Evolutionary conservation across 2,888 invertebrate species (phyloP).

Genomic region (Andrena chrysosceles): DNA sequence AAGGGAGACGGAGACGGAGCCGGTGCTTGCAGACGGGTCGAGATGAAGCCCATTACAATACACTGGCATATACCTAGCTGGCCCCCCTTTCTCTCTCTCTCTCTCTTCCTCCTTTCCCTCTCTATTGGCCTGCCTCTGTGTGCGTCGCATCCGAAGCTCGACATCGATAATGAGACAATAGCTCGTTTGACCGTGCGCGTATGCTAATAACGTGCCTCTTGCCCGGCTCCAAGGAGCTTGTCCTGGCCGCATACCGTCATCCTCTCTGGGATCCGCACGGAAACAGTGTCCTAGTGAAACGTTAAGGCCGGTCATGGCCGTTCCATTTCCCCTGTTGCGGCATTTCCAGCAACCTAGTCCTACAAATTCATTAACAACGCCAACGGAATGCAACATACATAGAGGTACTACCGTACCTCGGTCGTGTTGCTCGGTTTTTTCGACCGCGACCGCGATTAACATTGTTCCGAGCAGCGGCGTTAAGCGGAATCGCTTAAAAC

Average conservation of each 20-base stretch:
- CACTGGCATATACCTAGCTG: slow-evolving; percentile 14
- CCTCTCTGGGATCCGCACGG: slow-evolving; percentile 1
- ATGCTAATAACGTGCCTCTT: slow-evolving; percentile 56
- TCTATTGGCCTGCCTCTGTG: not conserved
- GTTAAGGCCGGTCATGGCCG: not conserved
- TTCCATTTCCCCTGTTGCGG: not conserved
- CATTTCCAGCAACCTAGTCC: not conserved
- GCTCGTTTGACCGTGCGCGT: slow-evolving; percentile 69
- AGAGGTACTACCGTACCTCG: not conserved
- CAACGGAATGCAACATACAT: not conserved
- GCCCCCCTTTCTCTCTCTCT: not conserved
- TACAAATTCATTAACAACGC: not conserved
- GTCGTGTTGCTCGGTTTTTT: not conserved
- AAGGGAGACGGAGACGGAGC: slow-evolving; percentile 51
- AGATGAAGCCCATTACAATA: slow-evolving; percentile 62
- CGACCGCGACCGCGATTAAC: not conserved
- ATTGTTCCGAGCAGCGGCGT: not conserved
- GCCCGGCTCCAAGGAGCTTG: slow-evolving; percentile 39
- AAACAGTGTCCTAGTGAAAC: slow-evolving; percentile 5
- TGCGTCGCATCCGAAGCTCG: slow-evolving; percentile 46
- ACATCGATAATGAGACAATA: slow-evolving; percentile 71
- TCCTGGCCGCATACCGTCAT: slow-evolving; percentile 38
- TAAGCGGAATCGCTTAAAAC: slow-evolving; percentile 43
- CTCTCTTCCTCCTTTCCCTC: not conserved
- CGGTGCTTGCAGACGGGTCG: slow-evolving; percentile 71